Percentiles rank a stretch among this genome's conserved stretches.
phyloP scores from a whole-genome alignment of 2,797 vertebrate species.

The Acanthurus tractus region DNA sequence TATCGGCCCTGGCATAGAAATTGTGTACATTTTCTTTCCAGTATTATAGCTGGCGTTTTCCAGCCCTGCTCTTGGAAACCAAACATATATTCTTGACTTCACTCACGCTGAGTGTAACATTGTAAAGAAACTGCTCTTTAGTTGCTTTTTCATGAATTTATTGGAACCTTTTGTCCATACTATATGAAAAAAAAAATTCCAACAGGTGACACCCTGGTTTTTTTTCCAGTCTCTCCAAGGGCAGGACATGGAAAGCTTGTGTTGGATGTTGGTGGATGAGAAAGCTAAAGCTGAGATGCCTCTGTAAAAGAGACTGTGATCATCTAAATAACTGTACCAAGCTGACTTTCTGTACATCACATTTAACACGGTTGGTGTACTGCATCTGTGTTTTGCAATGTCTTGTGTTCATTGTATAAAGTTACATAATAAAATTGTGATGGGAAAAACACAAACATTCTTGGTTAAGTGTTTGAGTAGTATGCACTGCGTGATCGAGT shows the following conservation, averaged over 20 bases:
- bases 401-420: conserved; percentile 83
- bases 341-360: conserved; percentile 77
- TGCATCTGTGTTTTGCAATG: conserved; percentile 87
- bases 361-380: conserved; percentile 92
- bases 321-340: conserved; percentile 21
- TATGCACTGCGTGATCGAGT: no score
- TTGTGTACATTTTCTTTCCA: conserved; percentile 58
- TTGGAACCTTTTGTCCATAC: conserved; percentile 25
- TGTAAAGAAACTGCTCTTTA: conserved; percentile 31
- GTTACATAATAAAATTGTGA: conserved; percentile 86
- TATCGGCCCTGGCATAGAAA: conserved; percentile 88
- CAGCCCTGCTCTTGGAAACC: conserved; percentile 37
- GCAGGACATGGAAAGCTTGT: conserved; percentile 32
- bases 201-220: not conserved
- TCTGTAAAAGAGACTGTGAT: conserved; percentile 33
- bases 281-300: conserved; percentile 9
- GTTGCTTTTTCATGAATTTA: conserved; percentile 19
- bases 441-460: conserved; percentile 39
- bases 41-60: conserved; percentile 33
- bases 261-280: conserved; percentile 30
- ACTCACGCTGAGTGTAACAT: conserved; percentile 64
- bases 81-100: conserved; percentile 43
- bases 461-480: not conserved
- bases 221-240: conserved; percentile 14
- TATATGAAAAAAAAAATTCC: conserved; percentile 6